A percentile compares a stretch with the other conserved stretches of the same genome.
Evolutionary conservation across 2,888 invertebrate species (phyloP).

Genomic region (Cacoxenus indagator): DNA sequence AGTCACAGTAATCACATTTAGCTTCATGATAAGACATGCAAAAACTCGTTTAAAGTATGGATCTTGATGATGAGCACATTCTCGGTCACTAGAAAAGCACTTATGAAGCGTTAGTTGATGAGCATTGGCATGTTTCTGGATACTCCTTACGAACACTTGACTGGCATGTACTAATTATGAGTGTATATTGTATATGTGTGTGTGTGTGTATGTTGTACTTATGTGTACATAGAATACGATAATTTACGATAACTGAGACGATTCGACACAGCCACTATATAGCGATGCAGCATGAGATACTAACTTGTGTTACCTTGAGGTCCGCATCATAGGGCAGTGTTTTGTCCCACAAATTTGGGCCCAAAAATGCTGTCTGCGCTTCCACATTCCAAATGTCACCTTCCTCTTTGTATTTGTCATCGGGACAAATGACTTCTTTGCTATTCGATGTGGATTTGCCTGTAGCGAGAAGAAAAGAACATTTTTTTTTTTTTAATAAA

Average conservation of each 20-base stretch:
- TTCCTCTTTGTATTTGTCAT: slow-evolving; percentile 82
- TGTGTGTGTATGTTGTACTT: background rate
- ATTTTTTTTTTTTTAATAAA: slow-evolving; percentile 12
- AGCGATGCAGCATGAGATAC: slow-evolving; percentile 71
- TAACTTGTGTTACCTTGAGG: slow-evolving; percentile 90
- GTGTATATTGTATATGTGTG: no score
- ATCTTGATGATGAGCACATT: slow-evolving; percentile 7
- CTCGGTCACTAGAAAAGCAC: background rate
- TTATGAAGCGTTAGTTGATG: background rate
- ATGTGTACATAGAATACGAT: no score
- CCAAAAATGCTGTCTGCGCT: slow-evolving; percentile 95
- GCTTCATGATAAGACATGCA: no score
- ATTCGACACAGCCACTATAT: slow-evolving; percentile 64
- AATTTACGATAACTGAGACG: slow-evolving; percentile 2
- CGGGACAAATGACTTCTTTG: slow-evolving; percentile 71
- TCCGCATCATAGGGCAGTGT: slow-evolving; percentile 92
- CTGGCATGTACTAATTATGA: no score
- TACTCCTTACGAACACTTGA: no score
- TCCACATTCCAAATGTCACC: slow-evolving; percentile 90
- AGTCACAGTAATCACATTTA: no score
- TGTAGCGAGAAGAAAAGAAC: slow-evolving; percentile 71
- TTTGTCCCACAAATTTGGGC: slow-evolving; percentile 97
- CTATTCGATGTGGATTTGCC: slow-evolving; percentile 74
- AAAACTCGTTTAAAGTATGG: no score
- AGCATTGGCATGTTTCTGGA: background rate